Evolutionary conservation across 2,113 vertebrate species (phyloP), one percentile per base, ranked within the genome.

Genomic region (Mus spicilegus): DNA sequence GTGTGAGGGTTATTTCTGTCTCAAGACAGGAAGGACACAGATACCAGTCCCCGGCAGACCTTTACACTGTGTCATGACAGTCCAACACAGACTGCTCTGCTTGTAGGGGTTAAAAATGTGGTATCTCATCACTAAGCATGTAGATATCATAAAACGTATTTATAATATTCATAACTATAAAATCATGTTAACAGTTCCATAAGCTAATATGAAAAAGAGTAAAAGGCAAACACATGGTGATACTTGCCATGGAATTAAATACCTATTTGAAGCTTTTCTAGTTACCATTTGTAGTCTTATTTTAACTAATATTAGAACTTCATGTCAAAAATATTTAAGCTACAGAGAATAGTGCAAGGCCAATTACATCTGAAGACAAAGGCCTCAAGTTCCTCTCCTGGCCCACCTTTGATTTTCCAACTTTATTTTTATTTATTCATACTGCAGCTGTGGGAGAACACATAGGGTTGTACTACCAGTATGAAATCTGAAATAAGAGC

Each of bases 281-380:
- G 12, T 33, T 39, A 54, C 8, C 72, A 6, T 76, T 63, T 78
- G 28, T 24, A 39, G 7, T 33, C 22, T 63, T 78, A 77, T 20
- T 58, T 90, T 76, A 87, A 81, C 36, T 65, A 78, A 93, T 77
- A 26, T 69, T 54, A 88, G 13, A 96, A 72, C 63, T 2, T 61
- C 49, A 88, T 17, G 30, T 82, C 8, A 95, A 96, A 63, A 61
- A 33, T 69, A 4, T 70, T 65, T 65, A 19, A 28, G 4, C 20
- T 17, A 67, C 30, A 65, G 39, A 67, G 61, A 46, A 46, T 65
- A 85, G 39, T 1, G 11, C 61, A 11, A 85, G 28, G 46, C 2
- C 39, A 85, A 30, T 33, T 65, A 28, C 4, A 85, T 4, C 8
- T 17, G 7, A 33, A 30, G 28, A 46, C 30, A 46, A 63, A 84